Conservation (phyloP, 2,113 vertebrate species). For the Ammospiza nelsoni region DNA sequence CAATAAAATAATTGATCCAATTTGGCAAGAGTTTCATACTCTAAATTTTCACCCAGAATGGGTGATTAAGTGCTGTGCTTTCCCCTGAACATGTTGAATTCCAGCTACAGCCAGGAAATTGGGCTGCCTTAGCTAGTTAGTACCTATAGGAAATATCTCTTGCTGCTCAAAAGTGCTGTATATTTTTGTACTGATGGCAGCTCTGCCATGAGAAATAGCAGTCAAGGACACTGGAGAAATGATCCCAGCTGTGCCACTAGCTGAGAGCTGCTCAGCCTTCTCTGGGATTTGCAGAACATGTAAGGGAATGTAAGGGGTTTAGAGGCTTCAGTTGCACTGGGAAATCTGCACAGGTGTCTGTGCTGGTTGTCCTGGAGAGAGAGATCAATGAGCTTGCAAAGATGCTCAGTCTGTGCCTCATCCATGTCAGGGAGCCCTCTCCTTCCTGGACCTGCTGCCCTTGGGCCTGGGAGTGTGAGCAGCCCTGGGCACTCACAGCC, state of each 20-base stretch:
- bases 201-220: not conserved
- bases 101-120: not conserved
- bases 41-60: constrained; percentile 29
- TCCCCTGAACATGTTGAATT: not conserved
- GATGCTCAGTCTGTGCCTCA: not conserved
- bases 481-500: not conserved
- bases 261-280: not conserved
- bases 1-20: constrained; percentile 51
- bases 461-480: not conserved
- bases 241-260: not conserved
- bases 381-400: not conserved
- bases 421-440: not conserved
- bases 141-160: not conserved
- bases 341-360: not conserved
- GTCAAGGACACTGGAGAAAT: not conserved
- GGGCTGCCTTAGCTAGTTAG: not conserved
- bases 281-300: accelerated
- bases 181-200: not conserved
- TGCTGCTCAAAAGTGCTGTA: not conserved
- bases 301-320: accelerated
- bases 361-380: not conserved
- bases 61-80: constrained; percentile 22
- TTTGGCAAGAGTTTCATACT: constrained; percentile 24
- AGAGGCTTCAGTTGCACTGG: not conserved
- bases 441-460: not conserved